Conservation (phyloP, 2,888 invertebrate species). For the Andrena praecox region DNA sequence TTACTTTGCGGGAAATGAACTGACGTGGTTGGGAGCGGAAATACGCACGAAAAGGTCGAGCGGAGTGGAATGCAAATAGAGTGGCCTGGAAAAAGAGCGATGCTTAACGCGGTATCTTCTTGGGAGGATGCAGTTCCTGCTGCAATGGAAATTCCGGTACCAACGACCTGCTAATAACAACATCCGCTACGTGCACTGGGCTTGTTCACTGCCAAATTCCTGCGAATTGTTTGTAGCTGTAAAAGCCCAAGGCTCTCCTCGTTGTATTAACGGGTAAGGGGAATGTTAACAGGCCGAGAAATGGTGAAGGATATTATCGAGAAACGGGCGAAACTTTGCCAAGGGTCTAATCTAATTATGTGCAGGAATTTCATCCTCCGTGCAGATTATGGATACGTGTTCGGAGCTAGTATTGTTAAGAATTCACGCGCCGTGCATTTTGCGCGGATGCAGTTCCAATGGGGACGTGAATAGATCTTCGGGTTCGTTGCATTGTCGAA, state of each 20-base stretch:
- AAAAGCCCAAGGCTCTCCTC: not conserved
- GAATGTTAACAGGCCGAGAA: not conserved
- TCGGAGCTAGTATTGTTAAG: too few relatives aligned
- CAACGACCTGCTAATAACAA: conserved; percentile 65
- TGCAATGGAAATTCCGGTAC: conserved; percentile 32
- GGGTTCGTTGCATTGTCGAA: too few relatives aligned
- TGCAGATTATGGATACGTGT: too few relatives aligned
- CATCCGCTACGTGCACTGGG: conserved; percentile 49
- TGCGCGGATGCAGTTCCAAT: too few relatives aligned
- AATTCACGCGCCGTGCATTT: too few relatives aligned
- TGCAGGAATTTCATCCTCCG: too few relatives aligned
- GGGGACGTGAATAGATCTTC: too few relatives aligned
- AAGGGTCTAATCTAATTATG: not conserved
- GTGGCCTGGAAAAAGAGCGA: not conserved
- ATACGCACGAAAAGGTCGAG: not conserved
- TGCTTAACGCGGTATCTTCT: not conserved
- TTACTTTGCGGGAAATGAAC: not conserved
- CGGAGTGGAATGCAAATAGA: not conserved
- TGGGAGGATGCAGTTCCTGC: not conserved
- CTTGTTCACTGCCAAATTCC: conserved; percentile 59
- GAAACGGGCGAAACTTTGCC: not conserved
- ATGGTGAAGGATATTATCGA: not conserved
- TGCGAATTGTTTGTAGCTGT: conserved; percentile 53
- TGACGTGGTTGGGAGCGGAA: not conserved
- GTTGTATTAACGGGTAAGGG: not conserved